Percentiles rank a stretch among this genome's conserved stretches.
phyloP scores from a whole-genome alignment of 1,140 invertebrate genomes.

The Matsumurasca onukii region DNA sequence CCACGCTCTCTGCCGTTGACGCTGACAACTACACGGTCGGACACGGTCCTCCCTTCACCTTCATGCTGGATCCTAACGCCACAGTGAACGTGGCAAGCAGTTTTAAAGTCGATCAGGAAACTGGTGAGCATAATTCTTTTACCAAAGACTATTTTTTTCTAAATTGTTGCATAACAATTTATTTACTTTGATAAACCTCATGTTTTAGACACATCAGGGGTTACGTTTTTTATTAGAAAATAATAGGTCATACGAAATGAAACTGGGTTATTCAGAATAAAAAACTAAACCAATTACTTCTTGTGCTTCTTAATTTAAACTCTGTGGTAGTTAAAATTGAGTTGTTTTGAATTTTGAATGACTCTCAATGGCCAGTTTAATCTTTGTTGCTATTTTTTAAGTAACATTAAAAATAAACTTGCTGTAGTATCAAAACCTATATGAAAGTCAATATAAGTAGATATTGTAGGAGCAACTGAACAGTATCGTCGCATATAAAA shows the following conservation, averaged over 20 bases:
- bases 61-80: constrained; percentile 85
- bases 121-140: constrained; percentile 61
- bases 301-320: no score
- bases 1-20: constrained; percentile 91
- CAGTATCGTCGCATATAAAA: no score
- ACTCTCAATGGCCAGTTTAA: no score
- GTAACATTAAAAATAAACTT: no score
- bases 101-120: constrained; percentile 92
- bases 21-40: constrained; percentile 91
- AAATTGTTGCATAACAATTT: background rate
- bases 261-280: background rate
- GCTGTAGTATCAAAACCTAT: no score
- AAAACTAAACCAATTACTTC: background rate
- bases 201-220: background rate
- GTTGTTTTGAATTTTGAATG: no score
- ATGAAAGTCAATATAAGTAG: no score
- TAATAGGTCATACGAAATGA: background rate
- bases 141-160: background rate
- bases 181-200: background rate
- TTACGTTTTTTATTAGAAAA: background rate
- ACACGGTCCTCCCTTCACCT: constrained; percentile 93
- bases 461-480: no score
- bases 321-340: no score
- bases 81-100: constrained; percentile 87
- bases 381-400: no score